These are phyloP conservation scores for Labroides dimidiatus DNA, from an alignment of 2,797 vertebrate genomes.

Conservation along the genomic window DNA sequence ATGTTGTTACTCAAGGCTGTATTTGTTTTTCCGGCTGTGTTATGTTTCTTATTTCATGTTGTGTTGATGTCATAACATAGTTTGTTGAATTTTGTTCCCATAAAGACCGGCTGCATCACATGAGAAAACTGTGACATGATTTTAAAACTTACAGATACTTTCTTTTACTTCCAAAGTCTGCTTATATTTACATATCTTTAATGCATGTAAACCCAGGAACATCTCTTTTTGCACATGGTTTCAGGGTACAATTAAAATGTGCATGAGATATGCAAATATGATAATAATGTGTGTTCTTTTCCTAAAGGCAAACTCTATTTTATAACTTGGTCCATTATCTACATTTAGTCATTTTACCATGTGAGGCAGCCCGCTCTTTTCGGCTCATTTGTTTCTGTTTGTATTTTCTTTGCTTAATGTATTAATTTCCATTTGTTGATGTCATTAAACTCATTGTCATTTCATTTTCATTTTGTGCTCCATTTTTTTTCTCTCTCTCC, in stretches of 20 bases:
- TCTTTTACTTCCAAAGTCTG: background rate
- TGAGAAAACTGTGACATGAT: slow-evolving; percentile 17
- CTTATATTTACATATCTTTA: slow-evolving; percentile 24
- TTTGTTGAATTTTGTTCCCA: slow-evolving; percentile 35
- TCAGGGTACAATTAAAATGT: slow-evolving; percentile 1
- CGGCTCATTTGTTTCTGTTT: slow-evolving; percentile 63
- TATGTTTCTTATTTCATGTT: slow-evolving; percentile 61
- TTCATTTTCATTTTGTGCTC: slow-evolving; percentile 69
- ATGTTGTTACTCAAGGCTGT: slow-evolving; percentile 52
- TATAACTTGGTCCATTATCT: slow-evolving; percentile 8
- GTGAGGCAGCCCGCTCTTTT: slow-evolving; percentile 55
- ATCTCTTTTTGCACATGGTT: background rate
- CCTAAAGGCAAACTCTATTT: slow-evolving; percentile 1
- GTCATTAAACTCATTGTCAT: slow-evolving; percentile 78
- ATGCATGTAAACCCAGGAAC: background rate
- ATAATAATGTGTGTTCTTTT: background rate
- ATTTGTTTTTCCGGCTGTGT: slow-evolving; percentile 60
- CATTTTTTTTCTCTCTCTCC: slow-evolving; percentile 15
- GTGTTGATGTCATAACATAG: slow-evolving; percentile 64
- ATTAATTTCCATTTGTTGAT: slow-evolving; percentile 70
- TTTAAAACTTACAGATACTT: background rate
- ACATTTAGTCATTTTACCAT: slow-evolving; percentile 29
- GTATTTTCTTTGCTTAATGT: slow-evolving; percentile 63
- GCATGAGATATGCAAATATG: slow-evolving; percentile 17
- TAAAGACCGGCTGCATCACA: slow-evolving; percentile 47